Base-by-base conservation (phyloP, 2,797 vertebrate species). In the Lepus oiostolus region DNA sequence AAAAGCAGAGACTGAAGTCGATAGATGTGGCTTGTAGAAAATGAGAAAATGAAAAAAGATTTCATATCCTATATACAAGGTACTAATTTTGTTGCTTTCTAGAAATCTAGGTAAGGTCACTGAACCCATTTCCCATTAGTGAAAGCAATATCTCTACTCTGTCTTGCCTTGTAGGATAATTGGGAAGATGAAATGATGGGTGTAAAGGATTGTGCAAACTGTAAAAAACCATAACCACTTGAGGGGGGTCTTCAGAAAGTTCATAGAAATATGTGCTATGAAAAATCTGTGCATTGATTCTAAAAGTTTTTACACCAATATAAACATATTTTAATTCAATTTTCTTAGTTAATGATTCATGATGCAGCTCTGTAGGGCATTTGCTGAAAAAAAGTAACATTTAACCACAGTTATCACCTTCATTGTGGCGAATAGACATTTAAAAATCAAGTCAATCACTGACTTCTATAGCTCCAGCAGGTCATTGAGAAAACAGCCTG, bases 401-500 rank as follows among this genome's bases (percentile, higher is more conserved):
- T 68, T 76, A 58, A 47, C 63, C 26, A 50, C 14, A 85, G 35
- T 91, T 79, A 58, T 14, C n/a, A 10, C 58, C 22, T 93, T 92
- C 17, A 47, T 21, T 63, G 65, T 14, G 54, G 30, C 60, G 60
- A 14, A 30, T 6, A 79, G 92, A 79, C 13, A 85, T 79, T 95
- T 76, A 68, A 96, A 92, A 70, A 79, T 28, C 0, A 3, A 80
- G 30, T n/a, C 13, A 63, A 71, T 42, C 17, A 35, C 10, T 16
- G 52, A 84, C n/a, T 91, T 96, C 81, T 28, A 0, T 21, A 79
- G 62, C 7, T 91, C 11, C 10, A 54, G 54, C 3, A 47, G 74
- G 54, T 90, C 42, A 12, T 4, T 79, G 72, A 52, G 58, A 63
- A 96, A 97, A 94, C 50, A 89, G 81, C 24, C 60, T 76, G 42